Conservation (phyloP, 2,113 vertebrate species). For the Marcusenius ussheri region DNA sequence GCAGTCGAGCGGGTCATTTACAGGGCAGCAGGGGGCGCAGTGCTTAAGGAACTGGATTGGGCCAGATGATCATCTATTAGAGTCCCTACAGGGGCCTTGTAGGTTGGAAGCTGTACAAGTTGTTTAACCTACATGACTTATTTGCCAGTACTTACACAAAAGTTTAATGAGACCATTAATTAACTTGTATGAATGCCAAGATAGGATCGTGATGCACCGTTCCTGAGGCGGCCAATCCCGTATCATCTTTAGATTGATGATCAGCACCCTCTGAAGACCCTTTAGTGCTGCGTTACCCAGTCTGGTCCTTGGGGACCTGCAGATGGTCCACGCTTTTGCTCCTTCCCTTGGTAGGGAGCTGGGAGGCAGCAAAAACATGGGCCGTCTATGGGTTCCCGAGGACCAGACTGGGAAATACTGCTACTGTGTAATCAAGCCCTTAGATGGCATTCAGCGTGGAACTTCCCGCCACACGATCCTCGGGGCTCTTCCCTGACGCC, state of each 20-base stretch:
- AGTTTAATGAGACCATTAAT: background rate
- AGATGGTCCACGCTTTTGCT: background rate
- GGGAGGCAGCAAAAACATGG: background rate
- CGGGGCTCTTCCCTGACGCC: background rate
- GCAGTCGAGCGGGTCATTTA: background rate
- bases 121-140: background rate
- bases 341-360: background rate
- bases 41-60: background rate
- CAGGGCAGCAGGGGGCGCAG: background rate
- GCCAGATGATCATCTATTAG: background rate
- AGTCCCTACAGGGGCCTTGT: background rate
- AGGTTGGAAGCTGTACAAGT: background rate
- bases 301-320: background rate
- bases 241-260: background rate
- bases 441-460: background rate
- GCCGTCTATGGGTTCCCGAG: background rate
- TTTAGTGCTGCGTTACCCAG: background rate
- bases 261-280: background rate
- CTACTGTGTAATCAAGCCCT: background rate
- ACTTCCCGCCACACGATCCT: background rate
- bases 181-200: background rate
- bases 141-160: background rate
- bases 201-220: background rate
- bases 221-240: background rate
- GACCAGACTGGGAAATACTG: background rate